phyloP scores from a whole-genome alignment of 2,888 invertebrate species.

The Trypoxylon attenuatum region DNA sequence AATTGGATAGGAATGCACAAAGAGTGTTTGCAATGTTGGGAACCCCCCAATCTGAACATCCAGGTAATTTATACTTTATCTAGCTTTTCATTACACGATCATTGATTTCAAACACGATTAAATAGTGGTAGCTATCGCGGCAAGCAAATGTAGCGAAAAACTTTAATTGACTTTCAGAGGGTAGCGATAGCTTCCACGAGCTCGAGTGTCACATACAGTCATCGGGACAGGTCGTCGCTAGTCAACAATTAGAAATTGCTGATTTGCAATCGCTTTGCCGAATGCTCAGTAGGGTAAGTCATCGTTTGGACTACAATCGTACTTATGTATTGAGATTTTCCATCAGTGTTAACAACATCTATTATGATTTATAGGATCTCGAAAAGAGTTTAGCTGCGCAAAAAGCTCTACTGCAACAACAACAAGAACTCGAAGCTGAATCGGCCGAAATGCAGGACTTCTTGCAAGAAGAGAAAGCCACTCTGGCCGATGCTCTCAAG shows the following conservation, averaged over 20 bases:
- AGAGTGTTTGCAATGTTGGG: constrained; percentile 80
- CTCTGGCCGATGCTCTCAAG: constrained; percentile 85
- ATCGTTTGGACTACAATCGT: neutral
- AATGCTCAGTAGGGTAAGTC: constrained; percentile 81
- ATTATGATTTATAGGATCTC: constrained; percentile 76
- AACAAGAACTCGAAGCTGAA: constrained; percentile 87
- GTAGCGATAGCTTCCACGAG: constrained; percentile 84
- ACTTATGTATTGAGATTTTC: neutral
- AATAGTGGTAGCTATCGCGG: neutral
- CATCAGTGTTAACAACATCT: neutral
- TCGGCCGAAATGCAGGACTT: constrained; percentile 91
- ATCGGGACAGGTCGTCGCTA: constrained; percentile 83
- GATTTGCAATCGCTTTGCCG: constrained; percentile 83
- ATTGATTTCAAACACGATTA: neutral
- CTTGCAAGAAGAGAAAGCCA: constrained; percentile 88
- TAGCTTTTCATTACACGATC: neutral
- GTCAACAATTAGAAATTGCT: constrained; percentile 86
- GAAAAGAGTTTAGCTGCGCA: constrained; percentile 82
- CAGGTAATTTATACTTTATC: constrained; percentile 48
- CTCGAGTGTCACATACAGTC: constrained; percentile 81
- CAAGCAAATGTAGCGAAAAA: neutral
- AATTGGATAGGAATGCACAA: constrained; percentile 84
- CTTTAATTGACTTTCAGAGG: constrained; percentile 68
- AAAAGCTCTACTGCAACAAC: constrained; percentile 82
- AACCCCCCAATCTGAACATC: constrained; percentile 68